These are phyloP conservation scores for Paragorgia papillata DNA, from an alignment of 92 coral and sea anemone species.

Conservation along the genomic window DNA sequence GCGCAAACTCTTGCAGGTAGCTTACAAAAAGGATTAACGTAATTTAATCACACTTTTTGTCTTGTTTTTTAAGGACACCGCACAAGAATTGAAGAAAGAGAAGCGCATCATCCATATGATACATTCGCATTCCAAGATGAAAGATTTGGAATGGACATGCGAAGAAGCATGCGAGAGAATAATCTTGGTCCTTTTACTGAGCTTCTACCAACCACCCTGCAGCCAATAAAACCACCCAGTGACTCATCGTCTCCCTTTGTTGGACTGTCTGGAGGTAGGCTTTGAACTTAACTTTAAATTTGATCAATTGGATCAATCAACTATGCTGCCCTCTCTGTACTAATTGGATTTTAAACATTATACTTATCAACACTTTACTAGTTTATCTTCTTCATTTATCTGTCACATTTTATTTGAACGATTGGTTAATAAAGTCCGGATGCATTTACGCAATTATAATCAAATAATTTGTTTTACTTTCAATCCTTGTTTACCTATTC, in stretches of 20 bases:
- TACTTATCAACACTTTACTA: too few relatives aligned
- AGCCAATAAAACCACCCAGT: conserved; percentile 79
- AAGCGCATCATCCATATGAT: conserved; percentile 88
- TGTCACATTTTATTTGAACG: too few relatives aligned
- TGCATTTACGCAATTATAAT: too few relatives aligned
- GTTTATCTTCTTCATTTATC: too few relatives aligned
- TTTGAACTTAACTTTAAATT: neutral
- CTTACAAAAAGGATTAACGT: too few relatives aligned
- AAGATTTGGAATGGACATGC: conserved; percentile 77
- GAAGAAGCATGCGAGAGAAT: conserved; percentile 75
- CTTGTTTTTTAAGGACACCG: conserved; percentile 73
- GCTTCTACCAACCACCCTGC: conserved; percentile 82
- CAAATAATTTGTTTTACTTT: too few relatives aligned
- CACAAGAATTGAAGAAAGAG: conserved; percentile 96
- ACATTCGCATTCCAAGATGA: conserved; percentile 84
- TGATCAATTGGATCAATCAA: neutral
- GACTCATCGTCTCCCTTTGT: conserved; percentile 89
- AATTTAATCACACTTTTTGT: too few relatives aligned
- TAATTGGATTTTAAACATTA: too few relatives aligned
- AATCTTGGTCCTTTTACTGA: conserved; percentile 90
- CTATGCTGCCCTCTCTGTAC: too few relatives aligned
- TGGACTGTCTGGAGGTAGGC: conserved; percentile 83
- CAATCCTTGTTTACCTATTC: too few relatives aligned
- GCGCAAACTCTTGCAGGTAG: too few relatives aligned
- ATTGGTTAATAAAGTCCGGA: too few relatives aligned